Base-by-base conservation (phyloP, 2,797 vertebrate genomes). In the Xenopus petersii region DNA sequence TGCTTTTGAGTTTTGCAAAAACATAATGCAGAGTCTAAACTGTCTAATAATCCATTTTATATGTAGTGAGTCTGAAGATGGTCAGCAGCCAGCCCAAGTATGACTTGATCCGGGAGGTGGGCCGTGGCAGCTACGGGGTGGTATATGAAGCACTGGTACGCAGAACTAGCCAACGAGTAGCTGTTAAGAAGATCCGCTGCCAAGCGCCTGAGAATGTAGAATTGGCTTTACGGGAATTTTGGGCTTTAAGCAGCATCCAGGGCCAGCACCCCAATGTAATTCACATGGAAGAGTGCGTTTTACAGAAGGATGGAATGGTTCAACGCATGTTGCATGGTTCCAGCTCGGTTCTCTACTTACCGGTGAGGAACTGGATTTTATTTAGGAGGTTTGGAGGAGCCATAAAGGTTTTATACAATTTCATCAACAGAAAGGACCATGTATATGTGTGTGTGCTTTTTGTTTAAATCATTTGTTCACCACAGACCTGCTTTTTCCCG, bases 51-150 rank as follows among this genome's bases (percentile, higher is more conserved):
- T 60, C 10, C 21, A 10, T 60, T 60, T 60, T 13, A 24, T 26
- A 10, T 60, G 26, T 82, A 93, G 92, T 89, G 83, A 86, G 84
- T 66, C 90, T 92, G 93, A 98, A 95, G 92, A 98, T 98, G 97
- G 95, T 98, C 92, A 97, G 95, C 94, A 97, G 96, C 90, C 95
- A 98, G 90, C 94, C 97, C 85, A 99, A 98, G 88, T 98, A 99
- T 91, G 95, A 98, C 89, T 93, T 99, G 92, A 94, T 99, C 91
- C 95, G 96, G 92, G 96, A 98, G 94, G 95, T 99, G 91, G 97
- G 97, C 77, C 95, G 95, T 77, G 97, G 97, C 87, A 98, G 95
- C 89, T 99, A 97, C 81, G 97, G 97, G 79, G 95, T 99, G 88
- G 97, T 99, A 68, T 99, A 98, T 87, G 97, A 99, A 91, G 97